These are phyloP conservation scores for Rana temporaria DNA, from an alignment of 2,113 vertebrate species.

Conservation along the genomic window DNA sequence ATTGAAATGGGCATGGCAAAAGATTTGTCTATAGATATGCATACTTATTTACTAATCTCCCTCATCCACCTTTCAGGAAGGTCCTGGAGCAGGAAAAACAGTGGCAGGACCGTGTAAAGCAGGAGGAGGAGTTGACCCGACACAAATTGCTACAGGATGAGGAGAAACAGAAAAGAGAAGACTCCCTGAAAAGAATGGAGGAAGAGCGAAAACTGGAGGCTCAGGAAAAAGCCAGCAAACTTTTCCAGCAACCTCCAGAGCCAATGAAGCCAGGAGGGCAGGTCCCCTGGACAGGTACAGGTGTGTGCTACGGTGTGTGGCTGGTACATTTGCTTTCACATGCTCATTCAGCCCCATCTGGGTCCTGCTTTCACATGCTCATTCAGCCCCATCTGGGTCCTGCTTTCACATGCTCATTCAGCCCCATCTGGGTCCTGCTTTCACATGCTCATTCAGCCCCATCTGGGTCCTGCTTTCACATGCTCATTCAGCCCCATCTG, in stretches of 20 bases:
- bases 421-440: no score
- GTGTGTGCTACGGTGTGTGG: constrained; percentile 60
- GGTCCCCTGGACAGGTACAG: constrained; percentile 83
- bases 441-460: no score
- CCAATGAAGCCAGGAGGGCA: constrained; percentile 70
- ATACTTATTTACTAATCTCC: no score
- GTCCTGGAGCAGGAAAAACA: constrained; percentile 77
- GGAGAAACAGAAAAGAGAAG: constrained; percentile 75
- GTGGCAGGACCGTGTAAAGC: constrained; percentile 71
- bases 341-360: no score
- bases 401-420: no score
- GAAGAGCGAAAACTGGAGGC: constrained; percentile 78
- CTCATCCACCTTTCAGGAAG: constrained; percentile 59
- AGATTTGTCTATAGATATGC: no score
- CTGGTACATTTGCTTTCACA: no score
- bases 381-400: no score
- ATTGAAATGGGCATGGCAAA: no score
- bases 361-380: no score
- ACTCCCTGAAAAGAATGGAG: constrained; percentile 72
- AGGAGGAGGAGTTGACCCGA: constrained; percentile 68
- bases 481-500: no score
- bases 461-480: no score
- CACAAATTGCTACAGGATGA: constrained; percentile 72
- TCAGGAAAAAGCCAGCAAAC: constrained; percentile 85
- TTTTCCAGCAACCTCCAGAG: constrained; percentile 85